These are phyloP conservation scores for Notospermus geniculatus DNA, from an alignment of 1,140 invertebrate genomes.

Conservation along the genomic window DNA sequence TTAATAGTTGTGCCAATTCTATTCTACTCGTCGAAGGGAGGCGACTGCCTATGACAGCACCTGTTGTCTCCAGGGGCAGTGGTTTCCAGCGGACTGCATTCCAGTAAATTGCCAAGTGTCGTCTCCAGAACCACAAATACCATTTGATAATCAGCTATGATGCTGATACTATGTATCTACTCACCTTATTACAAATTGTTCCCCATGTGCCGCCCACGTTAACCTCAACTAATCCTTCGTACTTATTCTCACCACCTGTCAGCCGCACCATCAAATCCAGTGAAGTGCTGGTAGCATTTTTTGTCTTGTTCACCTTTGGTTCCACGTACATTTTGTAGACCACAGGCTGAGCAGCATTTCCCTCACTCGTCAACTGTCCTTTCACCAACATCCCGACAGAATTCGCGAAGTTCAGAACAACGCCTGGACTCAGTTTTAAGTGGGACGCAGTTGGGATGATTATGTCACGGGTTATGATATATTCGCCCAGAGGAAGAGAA, in stretches of 20 bases:
- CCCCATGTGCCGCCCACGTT: slow-evolving; percentile 83
- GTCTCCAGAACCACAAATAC: too few relatives aligned
- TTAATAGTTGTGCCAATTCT: too few relatives aligned
- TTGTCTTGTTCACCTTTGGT: slow-evolving; percentile 9
- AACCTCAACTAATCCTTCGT: slow-evolving; percentile 62
- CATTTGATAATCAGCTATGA: too few relatives aligned
- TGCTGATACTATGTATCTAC: too few relatives aligned
- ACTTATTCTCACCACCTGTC: slow-evolving; percentile 36
- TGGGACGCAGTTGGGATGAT: slow-evolving; percentile 34
- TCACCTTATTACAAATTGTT: slow-evolving; percentile 80
- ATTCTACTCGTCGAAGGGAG: too few relatives aligned
- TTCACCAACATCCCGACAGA: slow-evolving; percentile 96
- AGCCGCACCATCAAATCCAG: slow-evolving; percentile 29
- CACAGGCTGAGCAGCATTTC: slow-evolving; percentile 41
- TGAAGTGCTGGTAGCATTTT: slow-evolving; percentile 13
- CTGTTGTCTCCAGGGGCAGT: too few relatives aligned
- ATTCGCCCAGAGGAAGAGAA: slow-evolving; percentile 29
- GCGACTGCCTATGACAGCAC: too few relatives aligned
- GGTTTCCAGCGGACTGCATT: too few relatives aligned
- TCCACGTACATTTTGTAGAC: slow-evolving; percentile 16
- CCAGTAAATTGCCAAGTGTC: too few relatives aligned
- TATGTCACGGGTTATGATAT: slow-evolving; percentile 50
- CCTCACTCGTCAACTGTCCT: slow-evolving; percentile 71
- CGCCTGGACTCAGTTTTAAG: slow-evolving; percentile 64
- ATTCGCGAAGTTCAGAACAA: slow-evolving; percentile 77